phyloP scores from a whole-genome alignment of 30 jellyfish, hydroid and myxozoan species.

The Turritopsis dohrnii region DNA sequence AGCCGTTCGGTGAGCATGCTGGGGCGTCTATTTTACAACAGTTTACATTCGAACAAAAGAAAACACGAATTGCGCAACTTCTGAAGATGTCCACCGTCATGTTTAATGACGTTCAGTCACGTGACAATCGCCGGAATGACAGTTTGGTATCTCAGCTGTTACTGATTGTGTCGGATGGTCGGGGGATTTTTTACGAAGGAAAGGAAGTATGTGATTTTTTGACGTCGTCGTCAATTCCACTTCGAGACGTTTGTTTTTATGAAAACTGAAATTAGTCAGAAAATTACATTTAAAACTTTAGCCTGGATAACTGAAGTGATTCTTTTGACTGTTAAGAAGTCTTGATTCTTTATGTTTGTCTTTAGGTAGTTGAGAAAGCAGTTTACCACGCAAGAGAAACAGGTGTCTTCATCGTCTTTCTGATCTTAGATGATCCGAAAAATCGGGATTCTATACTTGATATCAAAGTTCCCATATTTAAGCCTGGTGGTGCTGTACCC shows the following conservation, averaged over 20 bases:
- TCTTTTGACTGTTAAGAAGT: too few relatives aligned
- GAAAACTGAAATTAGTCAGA: too few relatives aligned
- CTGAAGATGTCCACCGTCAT: conserved; percentile 48
- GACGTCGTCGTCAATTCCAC: too few relatives aligned
- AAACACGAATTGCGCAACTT: conserved; percentile 80
- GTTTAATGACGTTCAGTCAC: conserved; percentile 51
- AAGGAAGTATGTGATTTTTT: conserved; percentile 49
- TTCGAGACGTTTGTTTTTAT: too few relatives aligned
- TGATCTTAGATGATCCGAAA: conserved; percentile 77
- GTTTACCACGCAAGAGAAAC: conserved; percentile 75
- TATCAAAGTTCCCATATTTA: conserved; percentile 84
- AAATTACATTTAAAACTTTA: too few relatives aligned
- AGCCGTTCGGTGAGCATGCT: conserved; percentile 74
- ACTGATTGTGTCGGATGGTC: conserved; percentile 88
- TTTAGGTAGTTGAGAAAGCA: conserved; percentile 63
- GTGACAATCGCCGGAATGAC: conserved; percentile 25
- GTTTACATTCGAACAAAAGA: conserved; percentile 80
- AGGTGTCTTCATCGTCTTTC: conserved; percentile 73
- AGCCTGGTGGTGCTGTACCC: conserved; percentile 57
- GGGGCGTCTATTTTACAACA: conserved; percentile 77
- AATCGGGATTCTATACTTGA: conserved; percentile 85
- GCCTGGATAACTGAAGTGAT: too few relatives aligned
- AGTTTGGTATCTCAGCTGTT: conserved; percentile 59
- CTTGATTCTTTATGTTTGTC: not conserved
- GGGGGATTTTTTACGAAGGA: conserved; percentile 97